A percentile compares a stretch with the other conserved stretches of the same genome.
phyloP scores from a whole-genome alignment of 2,888 invertebrate species.

The Melikaiella ostensackeni region DNA sequence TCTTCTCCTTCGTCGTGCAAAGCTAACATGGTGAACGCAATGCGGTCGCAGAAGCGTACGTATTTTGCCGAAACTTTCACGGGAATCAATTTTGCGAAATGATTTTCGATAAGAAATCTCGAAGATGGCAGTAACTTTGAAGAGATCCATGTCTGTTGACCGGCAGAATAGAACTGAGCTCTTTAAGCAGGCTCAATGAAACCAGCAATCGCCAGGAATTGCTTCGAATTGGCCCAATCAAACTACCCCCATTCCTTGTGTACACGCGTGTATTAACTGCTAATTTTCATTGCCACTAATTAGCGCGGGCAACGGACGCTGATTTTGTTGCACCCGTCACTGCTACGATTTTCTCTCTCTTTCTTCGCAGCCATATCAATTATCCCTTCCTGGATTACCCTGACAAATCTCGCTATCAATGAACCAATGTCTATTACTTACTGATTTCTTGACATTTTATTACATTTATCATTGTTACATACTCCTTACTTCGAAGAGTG shows the following conservation, averaged over 20 bases:
- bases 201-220: slow-evolving; percentile 78
- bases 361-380: background rate
- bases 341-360: slow-evolving; percentile 12
- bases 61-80: background rate
- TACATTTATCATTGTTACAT: no score
- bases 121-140: slow-evolving; percentile 45
- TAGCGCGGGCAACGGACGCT: slow-evolving; percentile 58
- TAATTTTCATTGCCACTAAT: slow-evolving; percentile 75
- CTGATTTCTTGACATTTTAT: no score
- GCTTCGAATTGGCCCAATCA: slow-evolving; percentile 78
- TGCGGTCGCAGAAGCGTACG: background rate
- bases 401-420: background rate
- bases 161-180: slow-evolving; percentile 74
- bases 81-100: background rate
- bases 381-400: background rate
- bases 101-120: slow-evolving; percentile 41
- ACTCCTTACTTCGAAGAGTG: no score
- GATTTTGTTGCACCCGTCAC: slow-evolving; percentile 49
- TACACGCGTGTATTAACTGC: slow-evolving; percentile 75
- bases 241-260: slow-evolving; percentile 77
- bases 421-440: background rate
- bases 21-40: background rate
- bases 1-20: background rate
- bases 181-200: slow-evolving; percentile 75
- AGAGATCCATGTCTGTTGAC: slow-evolving; percentile 74